A percentile compares a stretch with the other conserved stretches of the same genome.
These are phyloP conservation scores for Eupithecia inturbata DNA, from an alignment of 2,888 invertebrate genomes.

Conservation along the genomic window DNA sequence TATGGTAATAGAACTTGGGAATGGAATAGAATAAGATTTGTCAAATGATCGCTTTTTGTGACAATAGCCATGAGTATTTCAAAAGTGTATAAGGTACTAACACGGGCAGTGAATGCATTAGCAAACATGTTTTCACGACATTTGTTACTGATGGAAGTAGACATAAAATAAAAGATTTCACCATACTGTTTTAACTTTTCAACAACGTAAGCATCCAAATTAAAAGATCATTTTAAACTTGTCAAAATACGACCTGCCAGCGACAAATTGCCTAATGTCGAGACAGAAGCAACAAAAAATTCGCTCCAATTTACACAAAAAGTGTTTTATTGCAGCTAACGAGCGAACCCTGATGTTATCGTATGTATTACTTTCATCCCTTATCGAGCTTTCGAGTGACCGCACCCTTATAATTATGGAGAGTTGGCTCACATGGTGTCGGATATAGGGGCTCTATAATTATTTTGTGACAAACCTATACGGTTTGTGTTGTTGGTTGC, in stretches of 20 bases:
- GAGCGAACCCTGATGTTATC: constrained; percentile 77
- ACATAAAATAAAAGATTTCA: too few relatives aligned
- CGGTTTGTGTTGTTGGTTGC: neutral
- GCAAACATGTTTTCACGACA: too few relatives aligned
- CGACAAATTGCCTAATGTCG: constrained; percentile 75
- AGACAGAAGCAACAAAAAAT: constrained; percentile 76
- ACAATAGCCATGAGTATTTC: too few relatives aligned
- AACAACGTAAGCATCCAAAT: constrained; percentile 24
- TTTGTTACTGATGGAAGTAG: too few relatives aligned
- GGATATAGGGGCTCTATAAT: neutral
- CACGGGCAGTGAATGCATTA: too few relatives aligned
- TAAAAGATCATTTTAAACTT: constrained; percentile 39
- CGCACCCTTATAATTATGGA: constrained; percentile 73
- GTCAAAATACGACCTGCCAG: constrained; percentile 57
- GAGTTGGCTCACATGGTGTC: constrained; percentile 62
- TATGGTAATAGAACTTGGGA: too few relatives aligned
- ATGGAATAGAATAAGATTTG: too few relatives aligned
- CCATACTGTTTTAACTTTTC: too few relatives aligned
- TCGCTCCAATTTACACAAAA: constrained; percentile 75
- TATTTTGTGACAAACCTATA: neutral
- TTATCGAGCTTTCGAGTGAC: constrained; percentile 67
- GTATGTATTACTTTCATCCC: constrained; percentile 80
- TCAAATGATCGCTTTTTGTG: too few relatives aligned
- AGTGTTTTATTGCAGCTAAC: constrained; percentile 78
- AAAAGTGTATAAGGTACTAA: too few relatives aligned